These are phyloP conservation scores for Sphenopsis melanotis DNA, from an alignment of 2,797 vertebrate species.

Conservation along the genomic window DNA sequence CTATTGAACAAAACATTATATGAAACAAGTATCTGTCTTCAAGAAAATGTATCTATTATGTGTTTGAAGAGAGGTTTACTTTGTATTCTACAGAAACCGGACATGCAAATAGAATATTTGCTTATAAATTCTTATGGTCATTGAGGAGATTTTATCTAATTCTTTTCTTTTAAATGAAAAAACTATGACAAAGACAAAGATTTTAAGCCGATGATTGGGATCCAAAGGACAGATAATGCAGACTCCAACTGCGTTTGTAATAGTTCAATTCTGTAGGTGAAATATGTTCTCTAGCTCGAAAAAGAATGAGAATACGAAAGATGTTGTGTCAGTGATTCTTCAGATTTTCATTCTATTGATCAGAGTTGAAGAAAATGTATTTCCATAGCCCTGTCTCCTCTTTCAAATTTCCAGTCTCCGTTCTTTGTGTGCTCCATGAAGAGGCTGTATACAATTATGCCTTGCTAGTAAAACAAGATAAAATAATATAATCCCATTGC, in stretches of 20 bases:
- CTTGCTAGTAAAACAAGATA: constrained; percentile 44
- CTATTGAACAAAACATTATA: background rate
- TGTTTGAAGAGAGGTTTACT: background rate
- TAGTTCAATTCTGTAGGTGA: background rate
- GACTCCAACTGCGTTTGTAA: background rate
- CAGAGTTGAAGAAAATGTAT: background rate
- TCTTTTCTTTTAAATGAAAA: background rate
- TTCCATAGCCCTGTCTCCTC: background rate
- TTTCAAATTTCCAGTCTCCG: background rate
- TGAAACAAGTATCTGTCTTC: background rate
- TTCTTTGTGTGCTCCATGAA: background rate
- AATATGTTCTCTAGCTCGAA: background rate
- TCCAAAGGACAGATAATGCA: background rate
- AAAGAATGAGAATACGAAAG: constrained; percentile 8
- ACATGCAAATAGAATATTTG: background rate
- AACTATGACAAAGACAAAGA: background rate
- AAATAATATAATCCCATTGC: constrained; percentile 36
- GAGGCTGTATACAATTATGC: constrained; percentile 9
- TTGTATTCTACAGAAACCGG: background rate
- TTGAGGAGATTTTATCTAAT: background rate
- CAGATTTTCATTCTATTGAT: background rate
- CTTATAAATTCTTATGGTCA: background rate
- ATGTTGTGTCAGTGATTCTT: background rate
- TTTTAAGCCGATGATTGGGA: background rate
- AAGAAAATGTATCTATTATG: background rate